These are phyloP conservation scores for Scaptomyza hsui DNA, from an alignment of 1,140 invertebrate species.

Conservation along the genomic window DNA sequence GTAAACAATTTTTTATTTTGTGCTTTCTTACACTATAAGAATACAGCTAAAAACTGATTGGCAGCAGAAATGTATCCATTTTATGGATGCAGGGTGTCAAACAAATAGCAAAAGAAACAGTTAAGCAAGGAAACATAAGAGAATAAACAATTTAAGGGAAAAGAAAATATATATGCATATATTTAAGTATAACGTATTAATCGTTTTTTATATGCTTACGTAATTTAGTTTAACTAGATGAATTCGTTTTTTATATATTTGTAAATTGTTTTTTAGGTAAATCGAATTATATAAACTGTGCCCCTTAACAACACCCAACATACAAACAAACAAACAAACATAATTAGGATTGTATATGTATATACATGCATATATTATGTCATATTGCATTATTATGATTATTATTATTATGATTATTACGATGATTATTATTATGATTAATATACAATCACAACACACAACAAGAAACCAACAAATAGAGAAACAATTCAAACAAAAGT, in stretches of 20 bases:
- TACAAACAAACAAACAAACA: constrained; percentile 24
- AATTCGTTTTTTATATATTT: constrained; percentile 83
- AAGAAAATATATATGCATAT: constrained; percentile 16
- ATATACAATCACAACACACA: constrained; percentile 41
- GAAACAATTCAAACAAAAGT: constrained; percentile 44
- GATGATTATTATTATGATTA: constrained; percentile 62
- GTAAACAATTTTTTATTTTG: constrained; percentile 53
- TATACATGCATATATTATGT: constrained; percentile 52
- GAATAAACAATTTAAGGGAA: constrained; percentile 34
- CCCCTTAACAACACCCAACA: constrained; percentile 30
- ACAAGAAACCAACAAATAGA: constrained; percentile 27
- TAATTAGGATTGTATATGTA: no score
- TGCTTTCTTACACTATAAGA: constrained; percentile 1
- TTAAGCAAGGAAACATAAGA: constrained; percentile 4
- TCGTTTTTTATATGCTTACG: constrained; percentile 72
- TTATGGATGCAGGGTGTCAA: not conserved
- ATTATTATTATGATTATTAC: constrained; percentile 62
- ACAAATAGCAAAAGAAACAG: not conserved
- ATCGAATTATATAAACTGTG: constrained; percentile 73
- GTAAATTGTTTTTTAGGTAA: constrained; percentile 83
- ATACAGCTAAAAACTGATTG: not conserved
- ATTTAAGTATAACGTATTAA: constrained; percentile 38
- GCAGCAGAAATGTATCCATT: constrained; percentile 7
- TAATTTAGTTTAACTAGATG: constrained; percentile 75
- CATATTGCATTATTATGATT: constrained; percentile 74